phyloP scores from a whole-genome alignment of 2,888 invertebrate genomes.

The Clanis bilineata region DNA sequence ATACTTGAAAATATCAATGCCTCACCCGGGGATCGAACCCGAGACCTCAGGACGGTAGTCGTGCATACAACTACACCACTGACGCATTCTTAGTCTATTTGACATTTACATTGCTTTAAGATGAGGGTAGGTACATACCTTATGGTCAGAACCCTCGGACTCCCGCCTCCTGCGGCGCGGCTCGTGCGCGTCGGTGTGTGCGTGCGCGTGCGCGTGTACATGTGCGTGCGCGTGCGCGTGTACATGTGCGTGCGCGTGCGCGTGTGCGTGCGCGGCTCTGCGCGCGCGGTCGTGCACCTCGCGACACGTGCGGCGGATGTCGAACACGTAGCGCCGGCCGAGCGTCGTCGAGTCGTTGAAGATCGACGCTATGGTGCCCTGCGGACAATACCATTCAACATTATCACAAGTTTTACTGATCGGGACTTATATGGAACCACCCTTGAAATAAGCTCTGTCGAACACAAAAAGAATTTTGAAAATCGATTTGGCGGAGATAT shows the following conservation, averaged over 20 bases:
- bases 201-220: constrained; percentile 19
- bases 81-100: no score
- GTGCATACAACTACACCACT: no score
- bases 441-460: no score
- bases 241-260: constrained; percentile 40
- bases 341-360: constrained; percentile 94
- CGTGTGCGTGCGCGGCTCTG: constrained; percentile 85
- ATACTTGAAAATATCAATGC: no score
- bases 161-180: constrained; percentile 25
- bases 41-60: no score
- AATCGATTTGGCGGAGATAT: no score
- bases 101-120: no score
- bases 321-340: constrained; percentile 95
- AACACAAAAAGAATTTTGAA: no score
- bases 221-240: constrained; percentile 30
- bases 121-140: constrained; percentile 39
- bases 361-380: constrained; percentile 94
- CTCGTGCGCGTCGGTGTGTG: constrained; percentile 36
- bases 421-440: no score
- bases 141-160: constrained; percentile 39
- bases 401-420: no score
- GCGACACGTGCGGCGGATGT: constrained; percentile 92
- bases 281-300: constrained; percentile 95
- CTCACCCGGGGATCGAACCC: no score
- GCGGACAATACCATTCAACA: constrained; percentile 20